Percentiles rank a stretch among this genome's conserved stretches.
phyloP scores from a whole-genome alignment of 2,113 vertebrate genomes.

The Nycticryphes semicollaris region DNA sequence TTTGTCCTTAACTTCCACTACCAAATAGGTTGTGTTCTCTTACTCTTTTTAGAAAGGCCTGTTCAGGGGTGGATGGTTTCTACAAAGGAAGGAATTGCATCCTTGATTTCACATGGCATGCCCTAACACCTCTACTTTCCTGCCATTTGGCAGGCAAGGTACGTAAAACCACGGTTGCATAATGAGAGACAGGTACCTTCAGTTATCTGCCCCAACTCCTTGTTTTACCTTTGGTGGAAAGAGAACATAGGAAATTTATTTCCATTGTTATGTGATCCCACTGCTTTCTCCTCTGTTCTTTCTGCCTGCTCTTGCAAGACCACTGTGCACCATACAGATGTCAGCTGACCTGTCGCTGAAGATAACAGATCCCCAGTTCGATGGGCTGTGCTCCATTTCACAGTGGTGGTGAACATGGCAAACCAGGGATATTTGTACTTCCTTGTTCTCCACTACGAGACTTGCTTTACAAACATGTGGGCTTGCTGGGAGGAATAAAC shows the following conservation, averaged over 20 bases:
- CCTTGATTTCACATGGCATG: rapidly evolving
- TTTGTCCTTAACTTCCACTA: neutral
- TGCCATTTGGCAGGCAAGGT: neutral
- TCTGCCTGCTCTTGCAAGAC: neutral
- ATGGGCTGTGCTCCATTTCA: conserved; percentile 4
- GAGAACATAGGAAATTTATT: neutral
- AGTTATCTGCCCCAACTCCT: neutral
- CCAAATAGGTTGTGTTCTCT: rapidly evolving
- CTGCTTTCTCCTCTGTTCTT: neutral
- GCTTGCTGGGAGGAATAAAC: neutral
- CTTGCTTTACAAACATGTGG: neutral
- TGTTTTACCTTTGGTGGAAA: neutral
- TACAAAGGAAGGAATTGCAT: neutral
- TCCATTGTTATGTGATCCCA: neutral
- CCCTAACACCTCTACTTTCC: neutral
- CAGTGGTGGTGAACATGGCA: neutral
- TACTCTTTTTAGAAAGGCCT: neutral
- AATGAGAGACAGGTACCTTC: neutral
- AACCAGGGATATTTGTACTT: conserved; percentile 4
- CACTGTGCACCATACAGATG: neutral
- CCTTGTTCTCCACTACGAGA: neutral
- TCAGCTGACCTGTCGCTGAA: neutral
- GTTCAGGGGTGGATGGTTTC: neutral
- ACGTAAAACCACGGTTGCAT: neutral
- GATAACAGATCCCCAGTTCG: neutral